Evolutionary conservation across 2,888 invertebrate genomes (phyloP).

Genomic region (Oligia latruncula): DNA sequence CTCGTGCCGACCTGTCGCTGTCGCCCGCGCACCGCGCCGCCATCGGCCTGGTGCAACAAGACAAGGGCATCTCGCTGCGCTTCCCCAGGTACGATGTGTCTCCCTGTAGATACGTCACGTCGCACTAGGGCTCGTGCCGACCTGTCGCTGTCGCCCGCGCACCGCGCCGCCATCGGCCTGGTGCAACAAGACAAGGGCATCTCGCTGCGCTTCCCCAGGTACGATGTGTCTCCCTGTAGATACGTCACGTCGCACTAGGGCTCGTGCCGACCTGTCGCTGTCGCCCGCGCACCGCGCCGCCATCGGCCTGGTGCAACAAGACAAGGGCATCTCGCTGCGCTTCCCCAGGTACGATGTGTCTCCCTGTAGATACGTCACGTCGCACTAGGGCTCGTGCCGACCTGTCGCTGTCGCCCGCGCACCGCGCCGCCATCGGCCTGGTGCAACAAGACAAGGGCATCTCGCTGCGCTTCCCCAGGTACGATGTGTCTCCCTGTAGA

Average conservation of each 20-base stretch:
- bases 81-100: not conserved
- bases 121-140: constrained; percentile 14
- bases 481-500: no score
- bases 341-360: not conserved
- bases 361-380: no score
- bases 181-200: constrained; percentile 97
- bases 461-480: not conserved
- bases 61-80: constrained; percentile 93
- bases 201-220: not conserved
- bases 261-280: constrained; percentile 92
- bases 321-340: constrained; percentile 93
- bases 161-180: constrained; percentile 96
- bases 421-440: constrained; percentile 96
- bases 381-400: constrained; percentile 14
- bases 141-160: constrained; percentile 98
- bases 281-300: constrained; percentile 98
- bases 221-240: no score
- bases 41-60: constrained; percentile 95
- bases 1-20: constrained; percentile 92
- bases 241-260: no score
- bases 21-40: constrained; percentile 98
- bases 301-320: constrained; percentile 95
- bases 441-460: constrained; percentile 97
- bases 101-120: no score
- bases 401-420: constrained; percentile 98